Conservation (phyloP, 2,888 invertebrate genomes). For the Athetis lepigone region DNA sequence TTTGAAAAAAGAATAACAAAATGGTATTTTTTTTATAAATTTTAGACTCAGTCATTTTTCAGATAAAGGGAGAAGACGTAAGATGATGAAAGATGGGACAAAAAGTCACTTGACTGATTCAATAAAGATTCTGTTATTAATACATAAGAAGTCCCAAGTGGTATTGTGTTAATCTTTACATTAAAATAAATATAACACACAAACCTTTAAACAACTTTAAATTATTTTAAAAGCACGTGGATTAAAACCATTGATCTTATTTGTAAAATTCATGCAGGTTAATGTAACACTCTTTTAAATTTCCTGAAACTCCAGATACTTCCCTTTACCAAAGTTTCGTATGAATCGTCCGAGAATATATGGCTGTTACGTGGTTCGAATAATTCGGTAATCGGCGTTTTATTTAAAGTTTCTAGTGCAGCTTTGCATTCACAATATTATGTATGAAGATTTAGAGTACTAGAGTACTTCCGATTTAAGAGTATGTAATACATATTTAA, state of each 20-base stretch:
- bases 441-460: constrained; percentile 33
- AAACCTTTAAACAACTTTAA: too few relatives aligned
- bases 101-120: too few relatives aligned
- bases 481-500: not conserved
- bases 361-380: constrained; percentile 51
- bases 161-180: too few relatives aligned
- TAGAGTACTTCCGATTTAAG: not conserved
- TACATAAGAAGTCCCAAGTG: too few relatives aligned
- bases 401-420: constrained; percentile 51
- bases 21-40: too few relatives aligned
- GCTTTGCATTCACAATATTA: constrained; percentile 33
- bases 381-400: constrained; percentile 50
- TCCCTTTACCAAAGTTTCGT: constrained; percentile 38
- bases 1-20: too few relatives aligned
- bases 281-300: constrained; percentile 41
- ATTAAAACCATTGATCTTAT: not conserved
- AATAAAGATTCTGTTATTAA: too few relatives aligned
- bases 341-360: constrained; percentile 50
- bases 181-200: too few relatives aligned
- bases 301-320: constrained; percentile 39
- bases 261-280: constrained; percentile 1
- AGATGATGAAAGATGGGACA: too few relatives aligned
- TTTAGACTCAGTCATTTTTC: too few relatives aligned
- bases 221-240: not conserved
- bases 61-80: too few relatives aligned